Evolutionary conservation across 2,888 invertebrate species (phyloP).

Genomic region (Tenthredo livida): DNA sequence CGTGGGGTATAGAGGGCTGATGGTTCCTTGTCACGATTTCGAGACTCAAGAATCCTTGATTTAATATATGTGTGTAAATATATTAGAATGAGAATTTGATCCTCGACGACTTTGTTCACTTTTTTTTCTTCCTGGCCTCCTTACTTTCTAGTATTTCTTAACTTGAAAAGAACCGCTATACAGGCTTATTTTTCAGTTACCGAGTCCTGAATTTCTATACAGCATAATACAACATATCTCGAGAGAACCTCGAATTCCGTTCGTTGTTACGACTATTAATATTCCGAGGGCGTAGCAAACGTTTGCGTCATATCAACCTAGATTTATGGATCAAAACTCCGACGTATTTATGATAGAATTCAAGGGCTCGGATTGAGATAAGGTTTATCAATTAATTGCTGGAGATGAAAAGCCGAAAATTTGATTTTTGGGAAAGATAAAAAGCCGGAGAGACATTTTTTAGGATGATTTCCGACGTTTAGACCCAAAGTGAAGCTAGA

Average conservation of each 20-base stretch:
- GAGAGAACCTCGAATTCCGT: constrained; percentile 16
- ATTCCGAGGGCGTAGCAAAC: constrained; percentile 39
- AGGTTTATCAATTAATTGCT: background rate
- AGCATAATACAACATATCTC: background rate
- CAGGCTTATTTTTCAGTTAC: background rate
- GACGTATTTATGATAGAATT: constrained; percentile 8
- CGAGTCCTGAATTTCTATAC: background rate
- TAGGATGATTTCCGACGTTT: background rate
- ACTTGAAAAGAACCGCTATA: background rate
- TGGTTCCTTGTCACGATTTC: constrained; percentile 36
- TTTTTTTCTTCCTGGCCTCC: background rate
- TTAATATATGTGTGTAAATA: background rate
- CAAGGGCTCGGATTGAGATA: too few species aligned
- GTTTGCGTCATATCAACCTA: constrained; percentile 21
- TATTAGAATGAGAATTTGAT: background rate
- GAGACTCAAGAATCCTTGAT: constrained; percentile 16
- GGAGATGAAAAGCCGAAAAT: background rate
- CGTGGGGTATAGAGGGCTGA: background rate
- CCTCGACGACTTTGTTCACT: background rate
- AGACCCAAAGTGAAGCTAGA: background rate
- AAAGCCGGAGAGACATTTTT: background rate
- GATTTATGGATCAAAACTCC: constrained; percentile 43
- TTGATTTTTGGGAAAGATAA: background rate
- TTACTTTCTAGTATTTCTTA: background rate
- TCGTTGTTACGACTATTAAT: constrained; percentile 41